Evolutionary conservation across 1,140 invertebrate genomes (phyloP), one percentile per base, ranked within the genome.

Genomic region (Drosophila sucinea): DNA sequence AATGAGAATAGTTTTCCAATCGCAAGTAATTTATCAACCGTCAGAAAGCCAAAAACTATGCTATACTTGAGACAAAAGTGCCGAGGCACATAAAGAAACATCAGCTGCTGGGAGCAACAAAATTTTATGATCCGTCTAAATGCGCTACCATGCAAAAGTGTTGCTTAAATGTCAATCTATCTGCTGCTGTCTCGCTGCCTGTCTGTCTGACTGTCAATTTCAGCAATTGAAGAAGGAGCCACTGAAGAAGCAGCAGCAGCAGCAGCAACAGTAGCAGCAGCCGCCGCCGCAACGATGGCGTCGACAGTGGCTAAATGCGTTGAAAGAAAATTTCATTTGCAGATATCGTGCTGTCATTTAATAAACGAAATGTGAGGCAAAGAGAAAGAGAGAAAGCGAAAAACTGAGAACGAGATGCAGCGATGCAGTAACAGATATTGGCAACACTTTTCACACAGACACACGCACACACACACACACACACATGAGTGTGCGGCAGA

Each of bases 321-420:
- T 86, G 83, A 87, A 83, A 70, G 84, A 89, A 89, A 89, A 91
- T 91, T 91, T 91, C 89, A 91, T 91, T 91, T 91, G 89, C 89
- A 91, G 89, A 91, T 91, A 91, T 91, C 89, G 79, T 91, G 80
- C 89, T 91, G 89, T 91, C 89, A 91, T 91, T 85, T 91, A 90
- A 85, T 90, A 90, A 90, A 90, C 81, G 85, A 90, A 90, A 89
- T 85, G 78, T 76, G 84, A 79, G 61, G 70, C 60, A 65, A 40
- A 67, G 40, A 70, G 17, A 56, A 51, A 47, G 8, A 55, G 17
- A 17, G 25, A n/a, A 56, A 47, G 17, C 58, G 35, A 61, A 30
- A 70, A 27, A 65, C 60, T 65, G 54, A 66, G 60, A 74, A 70
- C 84, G 80, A 78, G 75, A 90, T 70, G 75, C 81, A 90, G 65